Evolutionary conservation across 2,113 vertebrate species (phyloP).

Genomic region (Brachyistius frenatus): DNA sequence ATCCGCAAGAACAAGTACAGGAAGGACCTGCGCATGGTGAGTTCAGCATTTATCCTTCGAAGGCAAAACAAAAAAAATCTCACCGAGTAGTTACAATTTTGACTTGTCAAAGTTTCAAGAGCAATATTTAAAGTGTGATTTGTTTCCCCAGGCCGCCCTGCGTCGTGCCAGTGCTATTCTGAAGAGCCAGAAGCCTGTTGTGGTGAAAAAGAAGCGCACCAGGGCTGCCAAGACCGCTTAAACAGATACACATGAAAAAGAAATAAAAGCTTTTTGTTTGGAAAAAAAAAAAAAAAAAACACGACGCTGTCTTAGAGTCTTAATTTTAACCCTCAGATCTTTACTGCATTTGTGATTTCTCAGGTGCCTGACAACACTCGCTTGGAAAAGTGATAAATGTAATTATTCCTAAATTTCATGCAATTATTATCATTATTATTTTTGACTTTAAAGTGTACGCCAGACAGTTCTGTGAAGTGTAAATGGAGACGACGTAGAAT

Average conservation of each 20-base stretch:
- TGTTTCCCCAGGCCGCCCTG: conserved; percentile 86
- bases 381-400: too few relatives aligned
- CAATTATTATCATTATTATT: too few relatives aligned
- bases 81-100: background rate
- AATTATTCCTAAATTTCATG: too few relatives aligned
- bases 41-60: conserved; percentile 19
- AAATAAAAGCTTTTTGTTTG: conserved; percentile 77
- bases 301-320: conserved; percentile 18
- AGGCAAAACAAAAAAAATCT: background rate
- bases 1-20: conserved; percentile 94
- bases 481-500: too few relatives aligned
- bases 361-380: background rate
- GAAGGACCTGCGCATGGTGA: conserved; percentile 91
- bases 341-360: background rate
- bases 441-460: too few relatives aligned
- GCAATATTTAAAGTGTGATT: background rate
- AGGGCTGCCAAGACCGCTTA: conserved; percentile 89
- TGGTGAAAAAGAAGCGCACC: conserved; percentile 92
- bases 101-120: background rate
- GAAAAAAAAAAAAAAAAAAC: conserved; percentile 36
- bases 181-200: conserved; percentile 94
- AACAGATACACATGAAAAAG: conserved; percentile 56
- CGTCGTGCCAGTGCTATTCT: conserved; percentile 92
- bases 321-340: background rate
- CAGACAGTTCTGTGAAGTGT: too few relatives aligned